Evolutionary conservation across 2,113 vertebrate genomes (phyloP).

Genomic region (Mystacornis crossleyi): DNA sequence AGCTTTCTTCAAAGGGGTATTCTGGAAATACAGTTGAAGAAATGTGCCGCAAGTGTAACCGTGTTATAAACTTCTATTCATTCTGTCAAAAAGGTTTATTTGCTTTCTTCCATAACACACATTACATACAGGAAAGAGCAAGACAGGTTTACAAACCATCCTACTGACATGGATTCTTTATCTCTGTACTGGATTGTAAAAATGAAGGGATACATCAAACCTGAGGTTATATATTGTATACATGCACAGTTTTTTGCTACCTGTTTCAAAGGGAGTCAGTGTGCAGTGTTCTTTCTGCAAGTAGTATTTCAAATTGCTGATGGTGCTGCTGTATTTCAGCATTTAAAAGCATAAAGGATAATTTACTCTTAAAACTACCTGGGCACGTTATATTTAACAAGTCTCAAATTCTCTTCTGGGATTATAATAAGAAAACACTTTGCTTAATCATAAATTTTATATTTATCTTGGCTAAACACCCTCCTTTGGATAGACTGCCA

Average conservation of each 20-base stretch:
- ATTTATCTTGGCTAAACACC: conserved; percentile 69
- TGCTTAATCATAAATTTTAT: conserved; percentile 73
- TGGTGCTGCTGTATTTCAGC: background rate
- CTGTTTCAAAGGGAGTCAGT: background rate
- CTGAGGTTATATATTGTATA: background rate
- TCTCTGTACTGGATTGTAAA: background rate
- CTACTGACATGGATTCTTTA: background rate
- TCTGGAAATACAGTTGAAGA: background rate
- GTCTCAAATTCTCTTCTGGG: conserved; percentile 64
- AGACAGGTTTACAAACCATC: background rate
- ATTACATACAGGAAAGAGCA: background rate
- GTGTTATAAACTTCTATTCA: background rate
- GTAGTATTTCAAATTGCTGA: background rate
- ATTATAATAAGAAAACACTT: conserved; percentile 64
- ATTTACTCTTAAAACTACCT: conserved; percentile 56
- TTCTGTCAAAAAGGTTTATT: background rate
- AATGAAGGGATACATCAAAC: background rate
- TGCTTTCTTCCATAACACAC: background rate
- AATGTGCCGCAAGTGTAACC: background rate
- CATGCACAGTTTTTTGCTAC: rapidly evolving
- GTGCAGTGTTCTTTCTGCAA: background rate
- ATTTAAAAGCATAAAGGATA: conserved; percentile 25
- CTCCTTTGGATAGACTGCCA: conserved; percentile 60
- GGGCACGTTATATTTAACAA: conserved; percentile 63
- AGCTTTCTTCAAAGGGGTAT: background rate